These are phyloP conservation scores for Pseudanteris insignis DNA, from an alignment of 2,888 invertebrate species.

Conservation along the genomic window DNA sequence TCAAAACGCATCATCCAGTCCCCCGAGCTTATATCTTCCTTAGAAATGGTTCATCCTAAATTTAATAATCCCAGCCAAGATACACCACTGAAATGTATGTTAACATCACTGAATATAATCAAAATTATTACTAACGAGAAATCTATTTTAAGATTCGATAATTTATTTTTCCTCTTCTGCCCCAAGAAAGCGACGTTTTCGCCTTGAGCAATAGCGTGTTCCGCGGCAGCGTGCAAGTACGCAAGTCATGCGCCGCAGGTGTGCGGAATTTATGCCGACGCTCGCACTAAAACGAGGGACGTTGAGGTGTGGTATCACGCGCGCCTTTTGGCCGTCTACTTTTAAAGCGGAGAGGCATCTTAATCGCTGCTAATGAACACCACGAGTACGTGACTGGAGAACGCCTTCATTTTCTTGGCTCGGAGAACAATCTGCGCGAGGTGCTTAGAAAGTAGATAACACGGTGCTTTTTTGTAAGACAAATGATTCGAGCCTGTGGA, in stretches of 20 bases:
- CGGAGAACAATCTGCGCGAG: conserved; percentile 8
- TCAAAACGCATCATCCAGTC: too few relatives aligned
- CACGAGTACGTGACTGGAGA: conserved; percentile 46
- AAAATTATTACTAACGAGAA: too few relatives aligned
- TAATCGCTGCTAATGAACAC: conserved; percentile 60
- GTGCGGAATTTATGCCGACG: conserved; percentile 36
- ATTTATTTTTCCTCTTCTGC: too few relatives aligned
- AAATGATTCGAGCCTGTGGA: conserved; percentile 8
- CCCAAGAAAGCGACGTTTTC: conserved; percentile 6
- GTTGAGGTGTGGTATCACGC: conserved; percentile 39
- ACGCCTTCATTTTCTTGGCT: conserved; percentile 40
- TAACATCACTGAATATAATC: too few relatives aligned
- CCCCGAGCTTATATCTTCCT: too few relatives aligned
- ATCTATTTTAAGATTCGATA: too few relatives aligned
- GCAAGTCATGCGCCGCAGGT: conserved; percentile 42
- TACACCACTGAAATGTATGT: too few relatives aligned
- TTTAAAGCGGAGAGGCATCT: conserved; percentile 51
- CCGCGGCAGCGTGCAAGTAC: conserved; percentile 22
- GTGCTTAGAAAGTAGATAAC: conserved; percentile 35
- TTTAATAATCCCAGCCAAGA: too few relatives aligned
- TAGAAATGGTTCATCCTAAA: too few relatives aligned
- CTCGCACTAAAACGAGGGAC: conserved; percentile 25
- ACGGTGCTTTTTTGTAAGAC: conserved; percentile 8
- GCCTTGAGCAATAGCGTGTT: conserved; percentile 18
- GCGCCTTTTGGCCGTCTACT: conserved; percentile 34